A percentile compares a stretch with the other conserved stretches of the same genome.
These are phyloP conservation scores for Saccostrea cuccullata DNA, from an alignment of 1,140 invertebrate genomes.

Conservation along the genomic window DNA sequence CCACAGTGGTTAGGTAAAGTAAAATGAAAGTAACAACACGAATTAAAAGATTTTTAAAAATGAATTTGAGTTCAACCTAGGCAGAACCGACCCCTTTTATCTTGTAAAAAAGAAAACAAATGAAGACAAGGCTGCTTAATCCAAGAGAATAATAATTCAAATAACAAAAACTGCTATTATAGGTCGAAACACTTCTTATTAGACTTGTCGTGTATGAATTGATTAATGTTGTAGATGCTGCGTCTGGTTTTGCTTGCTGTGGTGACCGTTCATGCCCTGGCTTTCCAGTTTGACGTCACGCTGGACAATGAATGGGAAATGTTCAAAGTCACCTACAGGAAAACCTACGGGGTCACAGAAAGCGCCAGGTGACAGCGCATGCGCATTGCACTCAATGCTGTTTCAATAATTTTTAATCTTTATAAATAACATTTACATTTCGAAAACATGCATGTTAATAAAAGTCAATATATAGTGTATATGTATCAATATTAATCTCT, in stretches of 20 bases:
- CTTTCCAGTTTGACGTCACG: constrained; percentile 26
- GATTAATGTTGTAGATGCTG: constrained; percentile 56
- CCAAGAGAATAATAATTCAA: no score
- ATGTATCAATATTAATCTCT: neutral
- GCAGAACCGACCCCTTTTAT: no score
- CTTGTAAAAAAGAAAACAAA: no score
- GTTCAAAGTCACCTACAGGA: constrained; percentile 60
- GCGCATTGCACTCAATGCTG: neutral
- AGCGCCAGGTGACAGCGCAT: constrained; percentile 48
- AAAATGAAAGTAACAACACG: no score
- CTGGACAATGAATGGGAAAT: constrained; percentile 63
- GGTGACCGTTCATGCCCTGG: constrained; percentile 44
- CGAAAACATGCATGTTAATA: neutral
- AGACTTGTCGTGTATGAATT: no score
- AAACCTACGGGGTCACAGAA: constrained; percentile 56
- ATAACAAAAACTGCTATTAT: no score
- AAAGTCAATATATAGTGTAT: neutral
- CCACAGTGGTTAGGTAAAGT: no score
- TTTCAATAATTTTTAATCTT: neutral
- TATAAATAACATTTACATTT: neutral
- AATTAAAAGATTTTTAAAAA: no score
- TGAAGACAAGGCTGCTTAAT: no score
- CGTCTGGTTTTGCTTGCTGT: constrained; percentile 48
- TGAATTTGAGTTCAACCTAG: no score
- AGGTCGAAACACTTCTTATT: no score